Base-by-base conservation (phyloP, 2,888 invertebrate genomes). In the Pseudoips prasinana region DNA sequence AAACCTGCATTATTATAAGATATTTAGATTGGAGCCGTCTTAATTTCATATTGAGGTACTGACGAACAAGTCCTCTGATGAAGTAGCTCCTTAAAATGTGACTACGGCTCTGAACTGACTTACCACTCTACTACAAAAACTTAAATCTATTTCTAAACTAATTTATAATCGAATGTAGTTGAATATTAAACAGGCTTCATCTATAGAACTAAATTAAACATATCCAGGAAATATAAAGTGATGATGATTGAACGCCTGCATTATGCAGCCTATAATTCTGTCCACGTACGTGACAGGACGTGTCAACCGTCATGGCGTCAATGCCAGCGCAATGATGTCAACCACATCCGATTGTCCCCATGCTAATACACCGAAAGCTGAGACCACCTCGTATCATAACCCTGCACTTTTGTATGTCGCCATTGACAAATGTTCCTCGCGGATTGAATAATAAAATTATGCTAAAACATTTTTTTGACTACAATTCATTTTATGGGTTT, bases 221-320 rank as follows among this genome's bases (percentile, higher is more conserved):
- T 58, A 67, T 63, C 64, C 57, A 61, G 69, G 70, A 67, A 71
- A 53, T 48, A 27, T 48, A 45, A 29, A 20, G 20, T 20, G 20
- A 37, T 44, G 44, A 46, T 47, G 46, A 46, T 47, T 43, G 42
- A 47, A 50, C 47, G 44, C 38, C 43, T 51, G 57, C 47, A 40
- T 46, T 26, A 23, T 14, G 7, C 20, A 20, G 38, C 46, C 39
- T 35, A 40, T 45, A 45, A 83, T 78, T 75, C 82, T 33, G 35
- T 34, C 44, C 84, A 83, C 86, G 84, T 80, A 57, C 42, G 35
- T 29, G 34, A 58, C 79, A 73, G 84, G 79, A 83, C 79, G 81
- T 79, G 78, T 78, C 60, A 57, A 58, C 66, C 55, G 65, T 57
- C 66, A 67, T 62, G 66, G 66, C 66, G 69, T 67, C 70, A 59